Conservation (phyloP, 2,888 invertebrate species). For the Epinotia bilunana region DNA sequence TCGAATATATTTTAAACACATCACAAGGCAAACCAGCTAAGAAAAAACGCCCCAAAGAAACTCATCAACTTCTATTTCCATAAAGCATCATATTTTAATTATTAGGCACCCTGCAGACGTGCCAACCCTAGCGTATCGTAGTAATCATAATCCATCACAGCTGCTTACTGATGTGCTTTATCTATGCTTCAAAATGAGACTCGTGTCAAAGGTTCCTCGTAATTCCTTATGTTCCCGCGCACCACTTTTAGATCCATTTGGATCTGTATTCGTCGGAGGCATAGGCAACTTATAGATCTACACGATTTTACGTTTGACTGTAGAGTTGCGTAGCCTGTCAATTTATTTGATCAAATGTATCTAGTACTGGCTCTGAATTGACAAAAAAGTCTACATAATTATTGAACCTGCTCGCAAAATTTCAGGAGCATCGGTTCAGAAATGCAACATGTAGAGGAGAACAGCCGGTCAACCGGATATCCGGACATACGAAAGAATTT, state of each 20-base stretch:
- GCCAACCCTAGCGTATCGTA: constrained; percentile 34
- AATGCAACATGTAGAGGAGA: too few relatives aligned
- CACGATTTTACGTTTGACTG: background rate
- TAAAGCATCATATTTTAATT: too few relatives aligned
- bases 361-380: too few relatives aligned
- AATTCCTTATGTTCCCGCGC: background rate
- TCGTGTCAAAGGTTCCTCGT: constrained; percentile 35
- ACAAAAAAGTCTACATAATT: too few relatives aligned
- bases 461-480: too few relatives aligned
- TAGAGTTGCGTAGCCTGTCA: background rate
- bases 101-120: background rate
- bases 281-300: background rate
- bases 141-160: constrained; percentile 73
- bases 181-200: constrained; percentile 53
- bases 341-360: background rate
- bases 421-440: too few relatives aligned
- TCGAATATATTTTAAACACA: too few relatives aligned
- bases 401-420: too few relatives aligned
- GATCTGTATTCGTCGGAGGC: background rate
- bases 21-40: too few relatives aligned
- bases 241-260: background rate
- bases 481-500: too few relatives aligned
- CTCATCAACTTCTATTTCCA: too few relatives aligned
- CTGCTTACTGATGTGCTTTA: constrained; percentile 49
- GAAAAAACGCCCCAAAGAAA: too few relatives aligned